Evolutionary conservation across 2,888 invertebrate genomes (phyloP).

Genomic region (Aphelenchoides bicaudatus): DNA sequence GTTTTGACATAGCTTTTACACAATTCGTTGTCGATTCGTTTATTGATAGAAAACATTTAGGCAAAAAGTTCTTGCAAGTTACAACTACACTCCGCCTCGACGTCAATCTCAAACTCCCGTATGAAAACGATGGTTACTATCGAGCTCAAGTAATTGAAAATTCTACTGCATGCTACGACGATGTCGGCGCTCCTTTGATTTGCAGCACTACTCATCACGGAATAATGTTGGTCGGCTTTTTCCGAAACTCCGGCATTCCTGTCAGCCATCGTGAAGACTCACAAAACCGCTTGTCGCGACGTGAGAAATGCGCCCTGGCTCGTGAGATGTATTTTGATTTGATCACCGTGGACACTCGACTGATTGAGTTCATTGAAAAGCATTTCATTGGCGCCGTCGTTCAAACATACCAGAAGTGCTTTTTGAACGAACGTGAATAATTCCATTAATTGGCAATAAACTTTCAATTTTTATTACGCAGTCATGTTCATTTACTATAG

Average conservation of each 20-base stretch:
- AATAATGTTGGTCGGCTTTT: constrained; percentile 10
- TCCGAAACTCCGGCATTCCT: constrained; percentile 5
- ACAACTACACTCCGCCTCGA: constrained; percentile 3
- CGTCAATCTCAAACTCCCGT: constrained; percentile 8
- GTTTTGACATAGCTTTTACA: neutral
- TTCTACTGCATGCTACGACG: constrained; percentile 15
- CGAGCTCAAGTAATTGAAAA: neutral
- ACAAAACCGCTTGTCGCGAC: too few species aligned
- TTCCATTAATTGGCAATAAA: too few species aligned
- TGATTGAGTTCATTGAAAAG: constrained; percentile 3
- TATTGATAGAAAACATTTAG: constrained; percentile 7
- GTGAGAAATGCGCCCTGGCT: neutral
- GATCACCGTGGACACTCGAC: neutral
- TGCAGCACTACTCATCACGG: constrained; percentile 10
- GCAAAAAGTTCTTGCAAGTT: neutral
- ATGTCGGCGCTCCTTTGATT: constrained; percentile 9
- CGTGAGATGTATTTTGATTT: constrained; percentile 7
- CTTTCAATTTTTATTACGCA: too few species aligned
- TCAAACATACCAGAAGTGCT: neutral
- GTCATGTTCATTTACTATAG: too few species aligned
- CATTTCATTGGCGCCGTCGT: neutral
- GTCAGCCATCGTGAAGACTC: neutral
- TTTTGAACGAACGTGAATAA: neutral
- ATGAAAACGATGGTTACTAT: neutral
- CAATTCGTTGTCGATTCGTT: neutral